Conservation (phyloP, 2,888 invertebrate species). For the Drosophila paramelanica region DNA sequence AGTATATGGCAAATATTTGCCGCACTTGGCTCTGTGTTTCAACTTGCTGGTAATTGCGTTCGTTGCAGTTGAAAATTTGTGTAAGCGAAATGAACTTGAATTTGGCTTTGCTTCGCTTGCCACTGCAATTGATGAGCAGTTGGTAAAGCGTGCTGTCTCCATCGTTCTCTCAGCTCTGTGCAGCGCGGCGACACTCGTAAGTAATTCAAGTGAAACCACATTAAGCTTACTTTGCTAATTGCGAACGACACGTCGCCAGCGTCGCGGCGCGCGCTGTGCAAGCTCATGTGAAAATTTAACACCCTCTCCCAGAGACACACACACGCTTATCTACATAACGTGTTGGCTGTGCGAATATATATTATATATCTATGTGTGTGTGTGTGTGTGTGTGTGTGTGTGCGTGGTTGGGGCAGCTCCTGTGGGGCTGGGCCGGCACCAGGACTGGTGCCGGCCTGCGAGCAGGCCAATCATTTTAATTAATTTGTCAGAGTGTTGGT, state of each 20-base stretch:
- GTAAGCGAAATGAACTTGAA: constrained; percentile 69
- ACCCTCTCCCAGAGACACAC: constrained; percentile 9
- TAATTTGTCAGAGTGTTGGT: constrained; percentile 83
- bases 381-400: constrained; percentile 16
- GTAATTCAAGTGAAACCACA: constrained; percentile 82
- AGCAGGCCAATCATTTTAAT: constrained; percentile 83
- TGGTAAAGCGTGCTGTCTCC: constrained; percentile 3
- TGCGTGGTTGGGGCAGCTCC: constrained; percentile 18
- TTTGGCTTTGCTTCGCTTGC: constrained; percentile 38
- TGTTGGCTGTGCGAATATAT: constrained; percentile 40
- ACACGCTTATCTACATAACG: constrained; percentile 68
- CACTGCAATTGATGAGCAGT: constrained; percentile 37
- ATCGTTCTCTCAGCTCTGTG: background rate
- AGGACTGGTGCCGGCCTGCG: constrained; percentile 26
- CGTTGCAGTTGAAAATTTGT: constrained; percentile 58
- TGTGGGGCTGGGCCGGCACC: constrained; percentile 22
- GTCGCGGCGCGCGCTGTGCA: constrained; percentile 33
- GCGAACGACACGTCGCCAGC: constrained; percentile 78
- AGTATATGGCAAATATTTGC: background rate
- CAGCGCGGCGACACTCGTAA: constrained; percentile 70
- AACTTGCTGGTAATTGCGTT: constrained; percentile 36
- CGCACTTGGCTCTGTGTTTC: background rate
- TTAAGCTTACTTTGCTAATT: constrained; percentile 84
- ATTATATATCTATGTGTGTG: constrained; percentile 9
- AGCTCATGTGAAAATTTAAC: constrained; percentile 42